Evolutionary conservation across 2,797 vertebrate genomes (phyloP).

Genomic region (Neosalanx taihuensis): DNA sequence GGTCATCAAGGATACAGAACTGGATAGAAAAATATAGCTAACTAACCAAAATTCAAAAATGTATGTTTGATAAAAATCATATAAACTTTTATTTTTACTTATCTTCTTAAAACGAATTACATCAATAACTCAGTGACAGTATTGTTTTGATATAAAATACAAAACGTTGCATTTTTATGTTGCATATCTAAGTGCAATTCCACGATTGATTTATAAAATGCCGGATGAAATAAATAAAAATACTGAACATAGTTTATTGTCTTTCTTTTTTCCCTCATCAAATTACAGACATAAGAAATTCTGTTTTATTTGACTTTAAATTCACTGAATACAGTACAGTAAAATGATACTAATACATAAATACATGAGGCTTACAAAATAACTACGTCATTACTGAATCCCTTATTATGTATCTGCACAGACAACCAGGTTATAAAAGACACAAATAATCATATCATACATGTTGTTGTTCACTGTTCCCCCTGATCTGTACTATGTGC

Average conservation of each 20-base stretch:
- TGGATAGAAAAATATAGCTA: neutral
- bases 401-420: conserved; percentile 48
- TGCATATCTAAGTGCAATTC: neutral
- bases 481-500: conserved; percentile 10
- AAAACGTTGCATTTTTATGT: neutral
- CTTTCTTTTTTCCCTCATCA: conserved; percentile 40
- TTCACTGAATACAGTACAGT: conserved; percentile 53
- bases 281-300: conserved; percentile 44
- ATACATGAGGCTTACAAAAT: conserved; percentile 58
- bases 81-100: neutral
- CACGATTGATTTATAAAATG: neutral
- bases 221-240: neutral
- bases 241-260: conserved; percentile 43
- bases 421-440: conserved; percentile 33
- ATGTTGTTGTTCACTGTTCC: conserved; percentile 14
- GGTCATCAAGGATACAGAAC: too few relatives aligned
- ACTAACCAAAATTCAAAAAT: neutral
- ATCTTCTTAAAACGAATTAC: neutral
- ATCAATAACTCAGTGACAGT: neutral
- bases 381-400: conserved; percentile 46
- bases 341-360: conserved; percentile 65
- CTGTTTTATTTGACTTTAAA: conserved; percentile 35
- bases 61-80: neutral
- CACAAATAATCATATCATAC: conserved; percentile 29
- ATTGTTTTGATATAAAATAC: neutral